These are phyloP conservation scores for Harpagus bidentatus DNA, from an alignment of 2,113 vertebrate species.

Conservation along the genomic window DNA sequence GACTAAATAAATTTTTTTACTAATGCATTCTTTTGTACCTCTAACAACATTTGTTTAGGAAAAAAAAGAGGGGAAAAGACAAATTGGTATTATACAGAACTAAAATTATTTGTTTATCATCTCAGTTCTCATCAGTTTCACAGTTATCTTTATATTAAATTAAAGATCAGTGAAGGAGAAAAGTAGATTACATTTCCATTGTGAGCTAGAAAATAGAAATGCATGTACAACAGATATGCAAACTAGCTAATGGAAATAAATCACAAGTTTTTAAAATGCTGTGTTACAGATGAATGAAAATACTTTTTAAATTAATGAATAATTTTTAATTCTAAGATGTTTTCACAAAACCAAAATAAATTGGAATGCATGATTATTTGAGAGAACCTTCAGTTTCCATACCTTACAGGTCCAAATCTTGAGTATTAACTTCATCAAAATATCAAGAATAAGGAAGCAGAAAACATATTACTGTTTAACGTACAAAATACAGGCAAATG, in stretches of 20 bases:
- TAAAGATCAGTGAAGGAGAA: conserved; percentile 32
- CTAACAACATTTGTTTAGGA: background rate
- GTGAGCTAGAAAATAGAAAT: background rate
- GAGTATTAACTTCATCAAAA: background rate
- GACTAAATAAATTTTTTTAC: background rate
- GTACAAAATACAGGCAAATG: background rate
- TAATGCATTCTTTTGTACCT: background rate
- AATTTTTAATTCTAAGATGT: background rate
- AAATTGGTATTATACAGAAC: background rate
- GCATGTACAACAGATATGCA: background rate
- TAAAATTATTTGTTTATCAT: background rate
- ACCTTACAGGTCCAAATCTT: background rate
- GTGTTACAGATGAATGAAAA: background rate
- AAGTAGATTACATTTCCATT: conserved; percentile 14
- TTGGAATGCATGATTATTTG: background rate
- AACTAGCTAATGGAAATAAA: background rate
- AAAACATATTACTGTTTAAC: background rate
- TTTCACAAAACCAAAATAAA: background rate
- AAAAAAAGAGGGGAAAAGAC: background rate
- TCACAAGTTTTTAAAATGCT: background rate
- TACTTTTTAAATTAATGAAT: background rate
- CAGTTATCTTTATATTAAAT: conserved; percentile 15
- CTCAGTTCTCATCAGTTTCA: background rate
- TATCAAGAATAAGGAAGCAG: background rate
- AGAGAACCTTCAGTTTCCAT: background rate